Evolutionary conservation across 2,113 vertebrate genomes (phyloP).

Genomic region (Murina feae): DNA sequence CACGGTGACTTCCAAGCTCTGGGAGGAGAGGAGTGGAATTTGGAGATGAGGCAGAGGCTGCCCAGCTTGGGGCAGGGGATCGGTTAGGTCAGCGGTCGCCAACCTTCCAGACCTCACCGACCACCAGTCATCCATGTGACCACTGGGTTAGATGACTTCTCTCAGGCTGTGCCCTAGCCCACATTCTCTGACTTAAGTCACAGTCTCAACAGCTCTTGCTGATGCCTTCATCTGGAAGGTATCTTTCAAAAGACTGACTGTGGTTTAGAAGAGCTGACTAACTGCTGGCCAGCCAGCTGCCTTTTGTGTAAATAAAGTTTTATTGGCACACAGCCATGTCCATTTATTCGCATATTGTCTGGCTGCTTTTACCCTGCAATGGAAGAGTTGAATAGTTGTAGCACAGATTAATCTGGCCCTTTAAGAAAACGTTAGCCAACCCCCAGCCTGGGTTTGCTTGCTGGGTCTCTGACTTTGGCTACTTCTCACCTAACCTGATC

Average conservation of each 20-base stretch:
- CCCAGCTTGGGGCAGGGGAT: neutral
- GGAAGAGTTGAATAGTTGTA: neutral
- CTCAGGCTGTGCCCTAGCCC: neutral
- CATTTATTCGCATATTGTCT: neutral
- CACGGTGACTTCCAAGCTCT: accelerated
- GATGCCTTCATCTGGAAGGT: neutral
- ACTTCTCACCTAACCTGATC: neutral
- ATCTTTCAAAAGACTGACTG: neutral
- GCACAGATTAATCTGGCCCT: neutral
- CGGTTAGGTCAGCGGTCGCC: no score
- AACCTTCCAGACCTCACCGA: no score
- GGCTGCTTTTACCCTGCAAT: neutral
- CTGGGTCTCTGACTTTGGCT: neutral
- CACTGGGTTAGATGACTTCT: neutral
- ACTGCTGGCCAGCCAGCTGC: neutral
- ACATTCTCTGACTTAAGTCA: neutral
- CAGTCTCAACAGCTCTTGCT: neutral
- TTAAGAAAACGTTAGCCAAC: neutral
- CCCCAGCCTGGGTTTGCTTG: neutral
- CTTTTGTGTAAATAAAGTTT: slow-evolving; percentile 18
- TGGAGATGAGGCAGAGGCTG: neutral
- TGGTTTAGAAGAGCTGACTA: neutral
- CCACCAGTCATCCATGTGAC: no score
- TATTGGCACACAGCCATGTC: neutral
- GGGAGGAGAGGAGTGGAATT: neutral